Percentiles rank a stretch among this genome's conserved stretches.
These are phyloP conservation scores for Himantopus leucocephalus DNA, from an alignment of 2,113 vertebrate species.

Conservation along the genomic window DNA sequence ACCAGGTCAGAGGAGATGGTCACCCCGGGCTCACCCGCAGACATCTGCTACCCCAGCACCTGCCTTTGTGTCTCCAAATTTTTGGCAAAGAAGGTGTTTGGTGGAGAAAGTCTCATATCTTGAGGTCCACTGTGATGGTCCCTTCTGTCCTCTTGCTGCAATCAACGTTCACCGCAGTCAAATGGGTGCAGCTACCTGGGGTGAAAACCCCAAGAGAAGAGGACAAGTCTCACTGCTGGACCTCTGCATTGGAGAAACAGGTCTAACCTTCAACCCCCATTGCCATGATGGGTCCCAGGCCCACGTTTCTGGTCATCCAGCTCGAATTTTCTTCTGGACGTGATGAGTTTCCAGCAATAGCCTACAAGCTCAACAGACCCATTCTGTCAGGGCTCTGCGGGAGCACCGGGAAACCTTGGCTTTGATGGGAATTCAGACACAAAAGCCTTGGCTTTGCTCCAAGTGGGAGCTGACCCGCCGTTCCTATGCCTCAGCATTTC, in stretches of 20 bases:
- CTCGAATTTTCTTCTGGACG: background rate
- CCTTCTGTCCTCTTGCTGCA: background rate
- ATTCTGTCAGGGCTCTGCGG: rapidly evolving
- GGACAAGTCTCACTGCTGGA: rapidly evolving
- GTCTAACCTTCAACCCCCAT: background rate
- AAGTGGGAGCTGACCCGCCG: background rate
- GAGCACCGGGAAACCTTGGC: background rate
- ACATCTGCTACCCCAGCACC: background rate
- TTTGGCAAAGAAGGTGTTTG: background rate
- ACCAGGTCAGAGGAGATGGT: background rate
- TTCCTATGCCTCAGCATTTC: background rate
- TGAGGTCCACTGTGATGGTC: background rate
- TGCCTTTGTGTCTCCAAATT: background rate
- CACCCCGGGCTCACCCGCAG: rapidly evolving
- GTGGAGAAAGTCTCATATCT: background rate
- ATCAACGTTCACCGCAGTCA: rapidly evolving
- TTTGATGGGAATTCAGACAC: background rate
- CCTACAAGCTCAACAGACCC: rapidly evolving
- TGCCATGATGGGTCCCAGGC: background rate
- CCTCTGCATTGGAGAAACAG: background rate
- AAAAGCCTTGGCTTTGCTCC: background rate
- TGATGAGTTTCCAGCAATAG: background rate
- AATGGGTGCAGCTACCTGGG: background rate
- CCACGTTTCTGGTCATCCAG: background rate
- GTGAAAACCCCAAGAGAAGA: background rate